Conservation (phyloP, 2,888 invertebrate genomes). For the Drosophila rubida region DNA sequence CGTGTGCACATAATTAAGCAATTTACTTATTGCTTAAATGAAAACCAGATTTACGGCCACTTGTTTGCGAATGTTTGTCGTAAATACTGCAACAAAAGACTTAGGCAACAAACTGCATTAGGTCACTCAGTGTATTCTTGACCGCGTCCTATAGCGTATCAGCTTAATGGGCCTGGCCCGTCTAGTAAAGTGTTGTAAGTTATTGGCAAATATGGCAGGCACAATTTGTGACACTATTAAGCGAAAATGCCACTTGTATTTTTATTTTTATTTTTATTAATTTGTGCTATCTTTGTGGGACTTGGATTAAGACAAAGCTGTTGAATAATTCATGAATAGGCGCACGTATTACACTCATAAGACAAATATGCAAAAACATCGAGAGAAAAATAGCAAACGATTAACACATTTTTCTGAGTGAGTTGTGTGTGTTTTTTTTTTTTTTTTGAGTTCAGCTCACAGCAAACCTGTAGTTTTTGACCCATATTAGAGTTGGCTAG, state of each 20-base stretch:
- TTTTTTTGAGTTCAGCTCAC: constrained; percentile 27
- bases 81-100: constrained; percentile 37
- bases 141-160: constrained; percentile 16
- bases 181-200: neutral
- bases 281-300: constrained; percentile 18
- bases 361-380: constrained; percentile 32
- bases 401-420: constrained; percentile 54
- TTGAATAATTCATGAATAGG: constrained; percentile 69
- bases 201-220: constrained; percentile 11
- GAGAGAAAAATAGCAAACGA: constrained; percentile 51
- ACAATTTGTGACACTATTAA: constrained; percentile 17
- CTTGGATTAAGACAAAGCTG: constrained; percentile 22
- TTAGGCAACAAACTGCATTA: constrained; percentile 36
- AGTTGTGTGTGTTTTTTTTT: neutral
- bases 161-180: constrained; percentile 7
- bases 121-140: constrained; percentile 3
- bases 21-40: constrained; percentile 18
- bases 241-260: constrained; percentile 45
- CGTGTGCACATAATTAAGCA: constrained; percentile 23
- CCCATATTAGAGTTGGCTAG: constrained; percentile 67
- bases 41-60: constrained; percentile 25
- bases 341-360: constrained; percentile 29
- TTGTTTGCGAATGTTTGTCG: constrained; percentile 18
- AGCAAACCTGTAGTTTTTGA: constrained; percentile 75
- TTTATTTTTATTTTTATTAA: constrained; percentile 21